A percentile compares a stretch with the other conserved stretches of the same genome.
Evolutionary conservation across 2,113 vertebrate species (phyloP).

Genomic region (Alouatta palliata): DNA sequence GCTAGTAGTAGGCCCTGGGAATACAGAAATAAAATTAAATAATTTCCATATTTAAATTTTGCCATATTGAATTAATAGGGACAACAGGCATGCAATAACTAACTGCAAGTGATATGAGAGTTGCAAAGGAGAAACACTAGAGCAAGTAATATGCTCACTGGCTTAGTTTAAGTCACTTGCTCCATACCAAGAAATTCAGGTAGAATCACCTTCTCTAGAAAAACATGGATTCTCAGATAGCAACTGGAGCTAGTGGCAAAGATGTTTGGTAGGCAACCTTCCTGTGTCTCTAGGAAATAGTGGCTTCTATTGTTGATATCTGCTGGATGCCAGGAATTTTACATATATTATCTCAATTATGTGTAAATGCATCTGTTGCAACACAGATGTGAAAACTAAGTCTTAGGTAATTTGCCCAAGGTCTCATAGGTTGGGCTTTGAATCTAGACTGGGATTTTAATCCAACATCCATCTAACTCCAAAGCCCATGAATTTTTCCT

Average conservation of each 20-base stretch:
- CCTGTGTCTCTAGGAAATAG: not conserved
- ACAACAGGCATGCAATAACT: not conserved
- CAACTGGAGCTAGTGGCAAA: not conserved
- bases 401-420: not conserved
- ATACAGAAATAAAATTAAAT: not conserved
- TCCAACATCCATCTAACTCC: not conserved
- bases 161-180: not conserved
- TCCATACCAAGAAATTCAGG: not conserved
- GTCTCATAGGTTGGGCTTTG: not conserved
- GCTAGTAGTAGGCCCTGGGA: not conserved
- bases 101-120: not conserved
- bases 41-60: not conserved
- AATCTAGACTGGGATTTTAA: not conserved
- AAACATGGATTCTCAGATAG: not conserved
- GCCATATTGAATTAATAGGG: not conserved
- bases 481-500: not conserved
- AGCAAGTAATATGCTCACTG: not conserved
- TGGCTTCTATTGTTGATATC: not conserved
- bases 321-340: not conserved
- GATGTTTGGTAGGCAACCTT: not conserved
- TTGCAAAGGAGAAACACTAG: constrained; percentile 24
- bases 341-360: not conserved
- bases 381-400: not conserved
- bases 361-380: not conserved
- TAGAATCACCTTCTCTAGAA: not conserved